Percentiles rank a stretch among this genome's conserved stretches.
Evolutionary conservation across 2,797 vertebrate genomes (phyloP).

Genomic region (Prunella strophiata): DNA sequence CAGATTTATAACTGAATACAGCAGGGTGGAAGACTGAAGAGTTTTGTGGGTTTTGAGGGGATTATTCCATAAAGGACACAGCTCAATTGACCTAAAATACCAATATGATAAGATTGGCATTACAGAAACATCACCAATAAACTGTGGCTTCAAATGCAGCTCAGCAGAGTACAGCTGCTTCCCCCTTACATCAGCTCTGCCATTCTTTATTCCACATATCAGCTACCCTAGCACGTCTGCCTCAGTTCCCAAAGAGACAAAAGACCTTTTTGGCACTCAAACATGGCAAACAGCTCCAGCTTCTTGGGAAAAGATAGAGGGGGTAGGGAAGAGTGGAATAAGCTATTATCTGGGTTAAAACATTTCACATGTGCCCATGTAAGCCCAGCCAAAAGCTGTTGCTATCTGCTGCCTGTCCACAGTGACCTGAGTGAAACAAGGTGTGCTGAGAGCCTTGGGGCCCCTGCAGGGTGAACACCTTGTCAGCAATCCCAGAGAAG

Average conservation of each 20-base stretch:
- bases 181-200: slow-evolving; percentile 53
- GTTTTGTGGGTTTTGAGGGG: background rate
- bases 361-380: background rate
- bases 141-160: background rate
- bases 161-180: slow-evolving; percentile 59
- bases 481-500: background rate
- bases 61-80: background rate
- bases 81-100: background rate
- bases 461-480: background rate
- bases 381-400: slow-evolving; percentile 3
- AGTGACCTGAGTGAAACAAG: background rate
- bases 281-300: slow-evolving; percentile 51
- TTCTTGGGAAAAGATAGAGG: slow-evolving; percentile 41
- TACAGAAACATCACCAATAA: slow-evolving; percentile 6
- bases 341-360: slow-evolving; percentile 8
- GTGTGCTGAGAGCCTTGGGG: background rate
- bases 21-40: background rate
- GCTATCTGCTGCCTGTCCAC: background rate
- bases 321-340: slow-evolving; percentile 12
- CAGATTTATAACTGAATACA: background rate
- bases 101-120: background rate
- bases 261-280: slow-evolving; percentile 67
- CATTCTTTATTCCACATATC: slow-evolving; percentile 55
- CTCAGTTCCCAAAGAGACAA: slow-evolving; percentile 71
- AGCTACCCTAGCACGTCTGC: slow-evolving; percentile 71